Conservation (phyloP, 2,113 vertebrate species). For the Cavia aperea region DNA sequence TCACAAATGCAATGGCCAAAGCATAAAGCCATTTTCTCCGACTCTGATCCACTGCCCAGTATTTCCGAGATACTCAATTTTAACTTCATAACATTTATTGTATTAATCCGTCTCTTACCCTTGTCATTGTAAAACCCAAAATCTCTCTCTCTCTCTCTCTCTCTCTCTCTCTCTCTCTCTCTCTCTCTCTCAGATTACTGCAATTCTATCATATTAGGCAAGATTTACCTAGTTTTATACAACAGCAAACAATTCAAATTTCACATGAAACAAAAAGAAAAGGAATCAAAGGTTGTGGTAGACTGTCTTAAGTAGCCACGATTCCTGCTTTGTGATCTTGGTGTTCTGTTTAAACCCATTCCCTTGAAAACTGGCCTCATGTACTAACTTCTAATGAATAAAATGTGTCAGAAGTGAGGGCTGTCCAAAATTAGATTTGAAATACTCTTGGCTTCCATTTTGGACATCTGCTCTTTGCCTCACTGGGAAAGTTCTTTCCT, state of each 20-base stretch:
- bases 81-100: constrained; percentile 29
- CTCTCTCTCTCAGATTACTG: neutral
- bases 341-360: neutral
- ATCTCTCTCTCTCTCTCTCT: neutral
- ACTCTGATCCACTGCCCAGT: neutral
- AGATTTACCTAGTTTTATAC: neutral
- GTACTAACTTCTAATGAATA: constrained; percentile 30
- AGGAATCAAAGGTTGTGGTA: neutral
- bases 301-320: neutral
- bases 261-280: neutral
- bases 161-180: too few species aligned
- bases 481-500: neutral
- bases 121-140: neutral
- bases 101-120: neutral
- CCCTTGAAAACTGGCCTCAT: neutral
- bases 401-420: neutral
- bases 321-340: neutral
- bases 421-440: neutral
- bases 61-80: constrained; percentile 16
- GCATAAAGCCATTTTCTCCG: neutral
- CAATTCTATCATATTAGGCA: neutral
- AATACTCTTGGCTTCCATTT: neutral
- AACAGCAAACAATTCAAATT: constrained; percentile 38
- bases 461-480: neutral
- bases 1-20: neutral